Evolutionary conservation across 2,888 invertebrate species (phyloP), one percentile per base, ranked within the genome.

Genomic region (Dichetophora obliterata): DNA sequence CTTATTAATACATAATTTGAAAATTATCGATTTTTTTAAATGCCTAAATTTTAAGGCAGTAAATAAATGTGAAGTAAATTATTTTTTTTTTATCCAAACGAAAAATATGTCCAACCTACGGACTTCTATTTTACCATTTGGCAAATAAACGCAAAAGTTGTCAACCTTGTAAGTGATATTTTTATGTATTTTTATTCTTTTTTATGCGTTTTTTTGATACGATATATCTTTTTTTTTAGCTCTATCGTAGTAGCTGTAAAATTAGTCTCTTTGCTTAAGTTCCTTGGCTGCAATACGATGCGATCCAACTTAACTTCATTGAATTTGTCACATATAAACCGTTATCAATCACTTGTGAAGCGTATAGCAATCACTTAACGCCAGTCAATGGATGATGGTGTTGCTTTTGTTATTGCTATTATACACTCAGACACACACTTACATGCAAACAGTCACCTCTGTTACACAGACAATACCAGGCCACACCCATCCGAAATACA

Each of bases 271-370:
- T 14, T 24, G 24, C 14, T 14, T 24, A 27, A 22, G 57, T 27
- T 22, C 11, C 24, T 24, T 27, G 24, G 14, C 16, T 59, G 57
- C 57, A 24, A 27, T 63, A 34, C 63, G 34, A 9, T 31, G 34
- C 34, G 63, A 63, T 34, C 16, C 57, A 24, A 24, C 57, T 59
- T 63, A 63, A 63, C 63, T 63, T 61, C 57, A 61, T 73, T 73
- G 50, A 52, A 70, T 52, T 70, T 70, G 70, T 70, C 70, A 70
- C 70, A 48, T 54, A 50, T 48, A 27, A 54, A 70, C 70, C 61
- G 61, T 61, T 61, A 73, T 73, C 73, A 73, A 73, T 73, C 59
- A 73, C 48, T 73, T 73, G 73, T 61, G 63, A 73, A 61, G 19
- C 43, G 48, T 57, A 57, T 37, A 5, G 50, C 68, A 50, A 68